These are phyloP conservation scores for Nineta flava DNA, from an alignment of 2,888 invertebrate genomes.

Conservation along the genomic window DNA sequence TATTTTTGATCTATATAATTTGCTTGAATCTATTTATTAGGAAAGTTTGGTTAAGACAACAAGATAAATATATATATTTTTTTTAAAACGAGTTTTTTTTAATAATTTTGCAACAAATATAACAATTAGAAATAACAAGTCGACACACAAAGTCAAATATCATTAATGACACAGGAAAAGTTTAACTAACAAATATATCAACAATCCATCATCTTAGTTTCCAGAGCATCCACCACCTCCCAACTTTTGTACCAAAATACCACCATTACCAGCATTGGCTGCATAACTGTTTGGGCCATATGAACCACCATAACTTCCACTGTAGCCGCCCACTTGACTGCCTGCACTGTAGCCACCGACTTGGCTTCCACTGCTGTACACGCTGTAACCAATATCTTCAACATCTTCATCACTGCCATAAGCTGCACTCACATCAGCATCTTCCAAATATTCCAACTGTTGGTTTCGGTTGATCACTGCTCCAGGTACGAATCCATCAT, in stretches of 20 bases:
- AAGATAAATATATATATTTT: neutral
- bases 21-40: no score
- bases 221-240: neutral
- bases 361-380: neutral
- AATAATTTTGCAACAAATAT: neutral
- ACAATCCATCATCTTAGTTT: neutral
- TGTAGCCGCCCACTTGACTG: no score
- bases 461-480: slow-evolving; percentile 16
- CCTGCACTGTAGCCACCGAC: no score
- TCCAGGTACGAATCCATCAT: slow-evolving; percentile 18
- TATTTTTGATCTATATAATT: no score
- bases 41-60: neutral
- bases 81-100: neutral
- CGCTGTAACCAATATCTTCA: neutral
- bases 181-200: neutral
- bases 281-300: slow-evolving; percentile 4
- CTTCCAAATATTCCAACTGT: slow-evolving; percentile 12
- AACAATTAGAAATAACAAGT: neutral
- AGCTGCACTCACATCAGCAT: slow-evolving; percentile 7
- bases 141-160: neutral
- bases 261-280: neutral
- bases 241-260: slow-evolving; percentile 1
- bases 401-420: slow-evolving; percentile 10
- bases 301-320: slow-evolving; percentile 1
- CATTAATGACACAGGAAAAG: neutral